These are phyloP conservation scores for Eupeodes latifasciatus DNA, from an alignment of 2,888 invertebrate species.

Conservation along the genomic window DNA sequence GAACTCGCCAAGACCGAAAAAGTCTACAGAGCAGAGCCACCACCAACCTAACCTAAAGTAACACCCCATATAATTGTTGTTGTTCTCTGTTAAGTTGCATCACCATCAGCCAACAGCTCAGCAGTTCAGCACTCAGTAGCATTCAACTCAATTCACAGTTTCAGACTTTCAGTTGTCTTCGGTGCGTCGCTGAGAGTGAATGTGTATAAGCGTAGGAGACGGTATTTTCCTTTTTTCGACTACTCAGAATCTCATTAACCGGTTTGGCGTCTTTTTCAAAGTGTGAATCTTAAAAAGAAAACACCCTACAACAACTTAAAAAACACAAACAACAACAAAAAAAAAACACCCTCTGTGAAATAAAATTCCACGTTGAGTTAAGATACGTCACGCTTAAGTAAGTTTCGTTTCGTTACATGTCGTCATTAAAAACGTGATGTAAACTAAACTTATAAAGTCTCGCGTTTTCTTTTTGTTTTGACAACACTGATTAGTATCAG, in stretches of 20 bases:
- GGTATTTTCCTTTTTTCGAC: background rate
- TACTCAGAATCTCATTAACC: constrained; percentile 67
- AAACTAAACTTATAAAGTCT: constrained; percentile 18
- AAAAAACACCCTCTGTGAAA: background rate
- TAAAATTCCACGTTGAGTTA: constrained; percentile 29
- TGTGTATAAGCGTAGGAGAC: constrained; percentile 61
- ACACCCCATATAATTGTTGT: constrained; percentile 35
- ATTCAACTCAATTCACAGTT: constrained; percentile 2
- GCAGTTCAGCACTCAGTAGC: background rate
- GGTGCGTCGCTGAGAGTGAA: constrained; percentile 72
- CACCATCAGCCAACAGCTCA: too few relatives aligned
- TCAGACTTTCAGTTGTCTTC: constrained; percentile 47
- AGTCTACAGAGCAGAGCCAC: constrained; percentile 8
- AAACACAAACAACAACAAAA: constrained; percentile 14
- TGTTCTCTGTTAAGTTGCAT: constrained; percentile 59
- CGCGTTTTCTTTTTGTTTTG: constrained; percentile 3
- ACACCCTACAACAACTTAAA: background rate
- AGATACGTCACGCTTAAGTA: constrained; percentile 22
- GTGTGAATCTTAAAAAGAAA: constrained; percentile 47
- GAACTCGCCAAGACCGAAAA: background rate
- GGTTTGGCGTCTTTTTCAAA: constrained; percentile 63
- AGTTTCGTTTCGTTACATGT: background rate
- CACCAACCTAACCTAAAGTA: too few relatives aligned
- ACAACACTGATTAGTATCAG: constrained; percentile 24
- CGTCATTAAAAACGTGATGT: constrained; percentile 44